These are phyloP conservation scores for Torymus auratus DNA, from an alignment of 2,888 invertebrate genomes.

Conservation along the genomic window DNA sequence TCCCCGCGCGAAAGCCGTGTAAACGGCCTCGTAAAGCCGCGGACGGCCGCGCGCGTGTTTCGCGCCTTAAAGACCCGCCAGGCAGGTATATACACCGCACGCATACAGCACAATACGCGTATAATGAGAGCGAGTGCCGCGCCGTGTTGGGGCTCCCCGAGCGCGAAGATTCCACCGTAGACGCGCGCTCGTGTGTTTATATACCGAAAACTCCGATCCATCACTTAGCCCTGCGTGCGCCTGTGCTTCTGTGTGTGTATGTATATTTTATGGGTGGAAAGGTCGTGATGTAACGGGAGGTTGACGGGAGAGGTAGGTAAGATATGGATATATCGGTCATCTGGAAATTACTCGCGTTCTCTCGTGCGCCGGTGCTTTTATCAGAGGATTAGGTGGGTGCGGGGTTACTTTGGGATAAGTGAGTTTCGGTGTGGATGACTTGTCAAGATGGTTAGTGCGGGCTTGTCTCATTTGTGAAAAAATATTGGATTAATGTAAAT, in stretches of 20 bases:
- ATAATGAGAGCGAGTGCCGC: constrained; percentile 65
- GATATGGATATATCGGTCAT: constrained; percentile 50
- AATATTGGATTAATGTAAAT: too few relatives aligned
- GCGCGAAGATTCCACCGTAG: too few relatives aligned
- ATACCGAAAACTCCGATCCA: constrained; percentile 62
- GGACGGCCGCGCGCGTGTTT: background rate
- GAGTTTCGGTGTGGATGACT: too few relatives aligned
- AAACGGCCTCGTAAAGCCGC: constrained; percentile 52
- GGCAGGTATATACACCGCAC: constrained; percentile 14
- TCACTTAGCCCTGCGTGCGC: constrained; percentile 45
- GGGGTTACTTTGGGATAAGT: too few relatives aligned
- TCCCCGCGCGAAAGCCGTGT: constrained; percentile 4
- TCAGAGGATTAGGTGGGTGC: background rate
- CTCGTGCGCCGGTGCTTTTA: background rate
- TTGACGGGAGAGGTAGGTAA: background rate
- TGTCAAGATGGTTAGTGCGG: too few relatives aligned
- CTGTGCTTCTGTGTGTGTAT: background rate
- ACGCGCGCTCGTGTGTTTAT: constrained; percentile 17
- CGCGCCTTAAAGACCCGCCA: constrained; percentile 45
- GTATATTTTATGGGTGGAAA: constrained; percentile 21
- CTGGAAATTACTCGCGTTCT: constrained; percentile 29
- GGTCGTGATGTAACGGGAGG: background rate
- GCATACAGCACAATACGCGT: too few relatives aligned
- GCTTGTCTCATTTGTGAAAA: too few relatives aligned
- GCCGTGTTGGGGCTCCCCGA: constrained; percentile 65